Evolutionary conservation across 2,113 vertebrate species (phyloP).

Genomic region (Daboia siamensis): DNA sequence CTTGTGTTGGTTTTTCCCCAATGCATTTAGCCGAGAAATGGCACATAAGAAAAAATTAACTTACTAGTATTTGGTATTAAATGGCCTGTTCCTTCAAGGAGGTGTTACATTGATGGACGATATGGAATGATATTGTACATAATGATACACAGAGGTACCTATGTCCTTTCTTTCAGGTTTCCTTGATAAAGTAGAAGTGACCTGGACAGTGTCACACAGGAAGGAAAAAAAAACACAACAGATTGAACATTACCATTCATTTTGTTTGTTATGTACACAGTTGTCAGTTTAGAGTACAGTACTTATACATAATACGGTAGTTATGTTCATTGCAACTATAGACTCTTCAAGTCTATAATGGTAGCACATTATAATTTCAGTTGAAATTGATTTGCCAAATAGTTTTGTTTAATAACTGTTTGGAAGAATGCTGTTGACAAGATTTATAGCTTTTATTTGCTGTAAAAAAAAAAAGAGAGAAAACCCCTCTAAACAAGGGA

Average conservation of each 20-base stretch:
- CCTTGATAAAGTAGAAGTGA: not conserved
- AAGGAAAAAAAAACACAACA: not conserved
- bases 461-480: not conserved
- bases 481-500: not conserved
- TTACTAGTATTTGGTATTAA: slow-evolving; percentile 16
- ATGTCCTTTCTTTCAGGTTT: not conserved
- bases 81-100: not conserved
- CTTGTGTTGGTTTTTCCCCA: slow-evolving; percentile 19
- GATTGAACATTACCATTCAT: not conserved
- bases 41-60: slow-evolving; percentile 11
- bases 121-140: not conserved
- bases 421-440: not conserved
- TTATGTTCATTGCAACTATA: not conserved
- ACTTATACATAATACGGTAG: not conserved
- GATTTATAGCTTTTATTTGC: not conserved
- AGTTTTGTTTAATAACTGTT: not conserved
- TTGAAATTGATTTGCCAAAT: not conserved
- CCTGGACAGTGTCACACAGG: not conserved
- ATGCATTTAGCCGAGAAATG: slow-evolving; percentile 7
- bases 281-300: not conserved
- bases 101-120: not conserved
- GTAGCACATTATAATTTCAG: not conserved
- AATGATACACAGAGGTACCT: not conserved
- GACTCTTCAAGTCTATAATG: not conserved
- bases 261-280: not conserved